Percentiles rank a stretch among this genome's conserved stretches.
These are phyloP conservation scores for Dipodomys spectabilis DNA, from an alignment of 2,113 vertebrate genomes.

Conservation along the genomic window DNA sequence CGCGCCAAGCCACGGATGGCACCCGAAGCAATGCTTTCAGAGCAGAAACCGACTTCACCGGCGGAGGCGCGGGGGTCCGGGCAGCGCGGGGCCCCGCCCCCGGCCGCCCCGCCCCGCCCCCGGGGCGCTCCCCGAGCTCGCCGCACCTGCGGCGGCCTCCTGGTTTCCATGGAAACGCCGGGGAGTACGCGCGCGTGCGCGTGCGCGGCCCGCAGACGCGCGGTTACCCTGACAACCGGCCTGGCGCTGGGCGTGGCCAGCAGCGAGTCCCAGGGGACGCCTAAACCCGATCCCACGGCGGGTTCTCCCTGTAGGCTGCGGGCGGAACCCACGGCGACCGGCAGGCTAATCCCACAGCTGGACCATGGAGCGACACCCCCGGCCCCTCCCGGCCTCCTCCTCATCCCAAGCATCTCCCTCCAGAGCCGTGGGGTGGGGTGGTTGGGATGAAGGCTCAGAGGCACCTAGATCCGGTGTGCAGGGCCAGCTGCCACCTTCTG, in stretches of 20 bases:
- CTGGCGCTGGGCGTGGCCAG: constrained; percentile 59
- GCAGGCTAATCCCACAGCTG: too few species aligned
- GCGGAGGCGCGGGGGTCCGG: constrained; percentile 24
- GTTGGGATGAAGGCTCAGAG: too few species aligned
- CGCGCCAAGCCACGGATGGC: constrained; percentile 17
- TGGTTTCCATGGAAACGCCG: constrained; percentile 87
- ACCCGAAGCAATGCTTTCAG: neutral
- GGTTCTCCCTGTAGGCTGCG: too few species aligned
- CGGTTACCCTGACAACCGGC: constrained; percentile 83
- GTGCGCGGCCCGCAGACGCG: constrained; percentile 72
- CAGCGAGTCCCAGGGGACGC: neutral
- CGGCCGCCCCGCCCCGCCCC: neutral
- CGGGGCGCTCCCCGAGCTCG: constrained; percentile 9
- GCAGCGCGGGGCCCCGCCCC: neutral
- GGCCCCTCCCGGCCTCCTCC: too few species aligned
- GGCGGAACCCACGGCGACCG: too few species aligned
- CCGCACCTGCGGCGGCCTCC: constrained; percentile 85
- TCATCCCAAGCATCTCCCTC: too few species aligned
- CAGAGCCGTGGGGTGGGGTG: too few species aligned
- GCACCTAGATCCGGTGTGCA: too few species aligned
- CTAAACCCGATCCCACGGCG: too few species aligned
- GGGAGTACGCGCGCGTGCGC: constrained; percentile 3
- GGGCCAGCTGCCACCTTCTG: too few species aligned
- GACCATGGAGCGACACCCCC: too few species aligned
- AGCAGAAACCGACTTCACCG: neutral